Percentiles rank a stretch among this genome's conserved stretches.
Conservation (phyloP, 2,888 invertebrate species). For the Elegia similella region DNA sequence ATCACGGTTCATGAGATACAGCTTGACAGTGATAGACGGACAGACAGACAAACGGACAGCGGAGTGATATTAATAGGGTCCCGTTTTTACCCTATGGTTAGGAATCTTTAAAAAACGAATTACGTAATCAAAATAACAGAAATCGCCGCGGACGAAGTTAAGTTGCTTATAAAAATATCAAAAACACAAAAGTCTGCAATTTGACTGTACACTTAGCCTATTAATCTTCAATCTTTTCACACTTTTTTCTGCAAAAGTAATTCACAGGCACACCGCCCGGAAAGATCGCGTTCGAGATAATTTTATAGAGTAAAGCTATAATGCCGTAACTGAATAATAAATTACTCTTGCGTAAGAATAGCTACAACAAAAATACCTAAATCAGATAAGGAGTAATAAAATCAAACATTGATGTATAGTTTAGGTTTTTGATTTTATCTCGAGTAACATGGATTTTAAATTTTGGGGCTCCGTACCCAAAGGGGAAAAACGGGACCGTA, state of each 20-base stretch:
- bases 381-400: background rate
- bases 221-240: slow-evolving; percentile 27
- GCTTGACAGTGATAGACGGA: too few species aligned
- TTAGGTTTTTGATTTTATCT: background rate
- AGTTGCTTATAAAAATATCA: too few species aligned
- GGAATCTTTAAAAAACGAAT: too few species aligned
- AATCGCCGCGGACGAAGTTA: too few species aligned
- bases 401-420: slow-evolving; percentile 16
- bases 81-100: too few species aligned
- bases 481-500: too few species aligned
- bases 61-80: too few species aligned
- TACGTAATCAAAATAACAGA: too few species aligned
- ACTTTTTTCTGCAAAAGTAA: background rate
- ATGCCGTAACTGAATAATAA: slow-evolving; percentile 4
- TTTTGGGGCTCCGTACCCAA: too few species aligned
- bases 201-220: background rate
- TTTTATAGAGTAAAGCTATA: background rate
- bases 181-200: too few species aligned
- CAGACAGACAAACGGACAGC: too few species aligned
- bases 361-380: slow-evolving; percentile 5
- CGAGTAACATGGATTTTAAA: slow-evolving; percentile 4
- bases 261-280: background rate
- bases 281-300: background rate
- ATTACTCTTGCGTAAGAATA: slow-evolving; percentile 4
- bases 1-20: too few species aligned